Conservation (phyloP, 2,113 vertebrate species). For the Hypocryptadius cinnamomeus region DNA sequence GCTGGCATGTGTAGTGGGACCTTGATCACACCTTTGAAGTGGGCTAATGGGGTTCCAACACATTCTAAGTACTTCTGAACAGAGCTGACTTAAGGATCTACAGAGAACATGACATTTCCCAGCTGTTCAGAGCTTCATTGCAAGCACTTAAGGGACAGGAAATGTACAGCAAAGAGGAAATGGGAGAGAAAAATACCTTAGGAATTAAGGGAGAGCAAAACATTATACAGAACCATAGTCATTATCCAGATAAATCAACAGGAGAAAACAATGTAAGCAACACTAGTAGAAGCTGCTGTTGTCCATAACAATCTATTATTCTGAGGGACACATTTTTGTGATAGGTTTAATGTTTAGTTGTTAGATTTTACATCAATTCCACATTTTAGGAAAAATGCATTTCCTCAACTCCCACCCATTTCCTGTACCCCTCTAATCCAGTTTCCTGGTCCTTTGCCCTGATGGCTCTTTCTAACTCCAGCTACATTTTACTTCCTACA, state of each 20-base stretch:
- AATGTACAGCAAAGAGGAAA: not conserved
- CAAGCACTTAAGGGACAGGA: not conserved
- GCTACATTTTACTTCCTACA: not conserved
- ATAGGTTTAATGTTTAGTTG: not conserved
- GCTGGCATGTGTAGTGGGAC: not conserved
- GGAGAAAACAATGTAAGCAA: not conserved
- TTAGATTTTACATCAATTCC: not conserved
- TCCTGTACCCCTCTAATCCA: not conserved
- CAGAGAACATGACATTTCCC: not conserved
- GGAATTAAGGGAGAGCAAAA: not conserved
- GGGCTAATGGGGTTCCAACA: not conserved
- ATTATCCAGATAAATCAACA: not conserved
- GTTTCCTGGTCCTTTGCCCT: not conserved
- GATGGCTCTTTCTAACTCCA: not conserved
- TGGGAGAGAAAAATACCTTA: not conserved
- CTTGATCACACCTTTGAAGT: not conserved
- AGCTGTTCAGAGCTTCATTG: not conserved
- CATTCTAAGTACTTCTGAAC: not conserved
- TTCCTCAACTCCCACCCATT: not conserved
- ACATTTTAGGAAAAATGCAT: not conserved
- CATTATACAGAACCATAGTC: not conserved
- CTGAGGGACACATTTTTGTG: not conserved
- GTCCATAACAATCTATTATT: not conserved
- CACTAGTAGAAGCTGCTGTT: not conserved
- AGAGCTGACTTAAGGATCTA: not conserved